Base-by-base conservation (phyloP, 2,888 invertebrate species). In the Pristionchus japonicus region DNA sequence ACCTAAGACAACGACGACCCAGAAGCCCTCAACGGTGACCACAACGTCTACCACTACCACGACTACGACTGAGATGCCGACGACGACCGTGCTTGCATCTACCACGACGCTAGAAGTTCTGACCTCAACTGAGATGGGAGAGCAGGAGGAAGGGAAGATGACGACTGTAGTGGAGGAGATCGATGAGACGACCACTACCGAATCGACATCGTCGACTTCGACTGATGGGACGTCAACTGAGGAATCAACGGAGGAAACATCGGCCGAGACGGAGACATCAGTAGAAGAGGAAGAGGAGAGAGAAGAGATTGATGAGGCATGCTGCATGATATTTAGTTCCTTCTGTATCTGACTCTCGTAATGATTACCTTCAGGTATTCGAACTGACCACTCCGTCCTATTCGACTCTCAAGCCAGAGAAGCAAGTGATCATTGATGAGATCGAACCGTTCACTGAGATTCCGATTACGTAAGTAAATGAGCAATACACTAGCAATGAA, bases 391-490 rank as follows among this genome's bases (percentile, higher is more conserved):
- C 85, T 83, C 52, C 82, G 15, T 20, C 52, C n/a, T 52, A 49
- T 52, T 52, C 52, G 20, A 85, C 64, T n/a, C 61, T 47, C 37
- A 64, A 85, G 43, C 64, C 85, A 6, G 85, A 85, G 43, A 57
- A 40, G 64, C 61, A 85, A 85, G 85, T 85, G 37, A 47, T 85
- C 27, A 85, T 85, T 37, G 85, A 85, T 43, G 85, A 85, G 85
- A 40, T 85, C 3, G 85, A 85, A 23, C 52, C 82, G 3, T 83
- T 83, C 34, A 83, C 82, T 20, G 82, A 83, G 37, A 34, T 52
- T 34, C 82, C 82, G 1, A 20, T 83, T 0, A 43, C 31, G 82
- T 83, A 52, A 52, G 82, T 52, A n/a, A 43, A n/a, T 43, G 37
- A 37, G 34, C 9, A 67, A 67, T 67, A 13, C 4, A 61, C 23